These are phyloP conservation scores for Apis dorsata DNA, from an alignment of 1,140 invertebrate species.

Conservation along the genomic window DNA sequence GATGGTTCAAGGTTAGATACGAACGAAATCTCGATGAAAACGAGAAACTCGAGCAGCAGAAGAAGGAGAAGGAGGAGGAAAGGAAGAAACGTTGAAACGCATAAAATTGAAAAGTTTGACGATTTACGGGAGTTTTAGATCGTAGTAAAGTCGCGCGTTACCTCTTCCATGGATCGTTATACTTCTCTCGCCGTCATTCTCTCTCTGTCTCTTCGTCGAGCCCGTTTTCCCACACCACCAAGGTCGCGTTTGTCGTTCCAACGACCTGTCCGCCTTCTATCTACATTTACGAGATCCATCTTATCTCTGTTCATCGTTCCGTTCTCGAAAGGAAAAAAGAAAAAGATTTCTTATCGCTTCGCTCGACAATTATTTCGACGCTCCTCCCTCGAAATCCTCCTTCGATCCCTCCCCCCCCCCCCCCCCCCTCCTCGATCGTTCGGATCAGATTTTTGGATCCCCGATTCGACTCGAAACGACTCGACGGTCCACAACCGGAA, in stretches of 20 bases:
- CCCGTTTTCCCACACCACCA: slow-evolving; percentile 43
- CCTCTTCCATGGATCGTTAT: slow-evolving; percentile 74
- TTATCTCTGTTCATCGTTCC: no score
- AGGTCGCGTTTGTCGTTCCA: slow-evolving; percentile 69
- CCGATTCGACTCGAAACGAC: no score
- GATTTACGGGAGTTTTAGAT: slow-evolving; percentile 78
- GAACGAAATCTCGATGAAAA: neutral
- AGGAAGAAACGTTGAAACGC: slow-evolving; percentile 70
- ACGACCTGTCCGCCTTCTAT: slow-evolving; percentile 11
- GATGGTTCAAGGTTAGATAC: neutral
- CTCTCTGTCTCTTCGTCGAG: no score
- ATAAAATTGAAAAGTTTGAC: slow-evolving; percentile 79
- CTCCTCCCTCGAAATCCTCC: no score
- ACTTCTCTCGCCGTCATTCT: slow-evolving; percentile 71
- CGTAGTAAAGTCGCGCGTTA: slow-evolving; percentile 77
- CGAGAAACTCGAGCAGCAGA: neutral
- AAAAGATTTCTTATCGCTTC: no score
- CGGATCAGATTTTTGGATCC: no score
- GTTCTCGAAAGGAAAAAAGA: no score
- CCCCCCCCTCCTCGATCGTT: no score
- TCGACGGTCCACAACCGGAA: no score
- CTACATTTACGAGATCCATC: neutral
- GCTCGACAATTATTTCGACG: no score
- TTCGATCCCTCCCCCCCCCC: no score
- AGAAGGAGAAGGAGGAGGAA: slow-evolving; percentile 60